phyloP scores from a whole-genome alignment of 2,113 vertebrate genomes.

The Tetraodon nigroviridis region DNA sequence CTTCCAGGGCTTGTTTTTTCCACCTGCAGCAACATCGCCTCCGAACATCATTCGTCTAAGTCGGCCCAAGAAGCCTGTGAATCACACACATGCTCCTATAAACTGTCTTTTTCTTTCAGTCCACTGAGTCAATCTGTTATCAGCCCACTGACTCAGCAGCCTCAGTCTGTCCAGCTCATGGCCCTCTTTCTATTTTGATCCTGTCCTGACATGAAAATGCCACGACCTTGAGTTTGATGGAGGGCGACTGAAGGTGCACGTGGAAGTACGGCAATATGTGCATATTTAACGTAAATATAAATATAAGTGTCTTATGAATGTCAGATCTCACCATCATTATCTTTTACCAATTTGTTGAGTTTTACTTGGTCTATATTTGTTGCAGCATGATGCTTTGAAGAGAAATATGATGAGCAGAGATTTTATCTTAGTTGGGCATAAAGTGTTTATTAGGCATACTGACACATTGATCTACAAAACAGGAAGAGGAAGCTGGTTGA shows the following conservation, averaged over 20 bases:
- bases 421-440: too few relatives aligned
- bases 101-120: constrained; percentile 47
- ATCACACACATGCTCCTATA: constrained; percentile 12
- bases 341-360: too few relatives aligned
- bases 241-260: constrained; percentile 31
- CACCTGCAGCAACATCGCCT: constrained; percentile 40
- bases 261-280: constrained; percentile 6
- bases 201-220: constrained; percentile 54
- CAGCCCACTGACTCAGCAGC: constrained; percentile 62
- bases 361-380: too few relatives aligned
- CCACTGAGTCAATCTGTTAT: constrained; percentile 60
- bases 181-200: constrained; percentile 63
- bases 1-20: constrained; percentile 44
- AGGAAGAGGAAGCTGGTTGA: too few relatives aligned
- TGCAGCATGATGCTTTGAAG: too few relatives aligned
- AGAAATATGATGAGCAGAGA: too few relatives aligned
- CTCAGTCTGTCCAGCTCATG: constrained; percentile 57
- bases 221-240: constrained; percentile 53
- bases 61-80: constrained; percentile 18
- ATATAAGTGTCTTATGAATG: too few relatives aligned
- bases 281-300: too few relatives aligned
- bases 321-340: too few relatives aligned
- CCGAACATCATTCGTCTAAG: constrained; percentile 43
- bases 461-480: too few relatives aligned
- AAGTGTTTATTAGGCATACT: too few relatives aligned